Evolutionary conservation across 2,888 invertebrate species (phyloP).

Genomic region (Coenonympha arcania): DNA sequence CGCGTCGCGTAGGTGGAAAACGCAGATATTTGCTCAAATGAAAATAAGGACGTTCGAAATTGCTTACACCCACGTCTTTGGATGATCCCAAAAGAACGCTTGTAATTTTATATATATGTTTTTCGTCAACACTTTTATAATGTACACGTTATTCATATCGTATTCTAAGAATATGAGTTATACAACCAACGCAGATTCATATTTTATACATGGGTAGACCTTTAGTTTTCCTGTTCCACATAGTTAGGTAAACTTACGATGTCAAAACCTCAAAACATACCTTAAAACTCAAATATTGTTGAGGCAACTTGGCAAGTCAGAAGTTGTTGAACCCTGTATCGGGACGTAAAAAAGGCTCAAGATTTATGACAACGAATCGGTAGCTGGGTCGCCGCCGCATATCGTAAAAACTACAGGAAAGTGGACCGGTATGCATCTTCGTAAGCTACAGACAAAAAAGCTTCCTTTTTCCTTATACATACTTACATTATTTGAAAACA

Average conservation of each 20-base stretch:
- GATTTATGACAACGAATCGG: slow-evolving; percentile 5
- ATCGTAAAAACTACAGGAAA: slow-evolving; percentile 4
- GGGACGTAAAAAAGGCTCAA: slow-evolving; percentile 1
- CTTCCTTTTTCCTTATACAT: neutral
- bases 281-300: neutral
- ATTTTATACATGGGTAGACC: neutral
- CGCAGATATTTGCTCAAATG: slow-evolving; percentile 33
- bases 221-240: neutral
- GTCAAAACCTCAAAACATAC: neutral
- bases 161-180: neutral
- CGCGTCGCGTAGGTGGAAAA: slow-evolving; percentile 42
- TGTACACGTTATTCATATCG: neutral
- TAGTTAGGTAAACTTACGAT: neutral
- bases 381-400: slow-evolving; percentile 2
- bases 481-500: neutral
- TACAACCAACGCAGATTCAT: neutral
- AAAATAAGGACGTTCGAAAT: slow-evolving; percentile 40
- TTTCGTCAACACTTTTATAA: neutral
- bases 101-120: slow-evolving; percentile 22
- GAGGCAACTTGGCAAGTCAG: slow-evolving; percentile 34
- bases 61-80: slow-evolving; percentile 39
- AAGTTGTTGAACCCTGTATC: slow-evolving; percentile 44
- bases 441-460: slow-evolving; percentile 17
- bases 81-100: slow-evolving; percentile 33
- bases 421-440: slow-evolving; percentile 35